These are phyloP conservation scores for Hippocampus barbouri DNA, from an alignment of 2,113 vertebrate species.

Conservation along the genomic window DNA sequence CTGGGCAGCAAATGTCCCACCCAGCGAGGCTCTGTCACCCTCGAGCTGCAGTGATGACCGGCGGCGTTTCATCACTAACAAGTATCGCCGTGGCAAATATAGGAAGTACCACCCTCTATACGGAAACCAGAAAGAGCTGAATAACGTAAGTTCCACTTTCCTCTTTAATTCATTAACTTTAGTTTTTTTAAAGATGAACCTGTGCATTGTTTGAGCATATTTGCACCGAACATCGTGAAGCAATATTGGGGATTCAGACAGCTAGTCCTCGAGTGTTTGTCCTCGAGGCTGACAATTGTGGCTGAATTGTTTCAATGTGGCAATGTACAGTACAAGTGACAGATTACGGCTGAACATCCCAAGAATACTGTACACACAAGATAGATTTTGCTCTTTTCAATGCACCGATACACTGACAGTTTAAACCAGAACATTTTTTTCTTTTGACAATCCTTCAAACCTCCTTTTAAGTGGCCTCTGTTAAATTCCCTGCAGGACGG, in stretches of 20 bases:
- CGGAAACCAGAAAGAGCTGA: conserved; percentile 86
- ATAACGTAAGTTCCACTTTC: conserved; percentile 75
- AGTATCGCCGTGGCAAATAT: conserved; percentile 93
- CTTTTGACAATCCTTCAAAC: neutral
- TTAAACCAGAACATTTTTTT: neutral
- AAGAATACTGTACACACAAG: neutral
- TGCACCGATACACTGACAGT: neutral
- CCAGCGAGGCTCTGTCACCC: conserved; percentile 81
- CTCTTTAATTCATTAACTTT: neutral
- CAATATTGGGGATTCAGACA: neutral
- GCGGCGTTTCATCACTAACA: conserved; percentile 79
- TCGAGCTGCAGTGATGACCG: conserved; percentile 76
- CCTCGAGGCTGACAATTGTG: neutral
- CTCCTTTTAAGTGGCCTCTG: neutral
- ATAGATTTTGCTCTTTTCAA: conserved; percentile 4
- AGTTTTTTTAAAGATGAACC: neutral
- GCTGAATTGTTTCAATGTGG: neutral
- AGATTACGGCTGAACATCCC: no score
- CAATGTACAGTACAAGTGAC: no score
- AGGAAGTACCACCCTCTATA: conserved; percentile 88
- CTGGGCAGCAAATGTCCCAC: conserved; percentile 92
- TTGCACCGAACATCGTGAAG: neutral
- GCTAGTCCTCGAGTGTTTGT: neutral
- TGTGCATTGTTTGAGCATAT: neutral
- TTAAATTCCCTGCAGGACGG: neutral